These are phyloP conservation scores for Trypoxylon attenuatum DNA, from an alignment of 2,888 invertebrate genomes.

Conservation along the genomic window DNA sequence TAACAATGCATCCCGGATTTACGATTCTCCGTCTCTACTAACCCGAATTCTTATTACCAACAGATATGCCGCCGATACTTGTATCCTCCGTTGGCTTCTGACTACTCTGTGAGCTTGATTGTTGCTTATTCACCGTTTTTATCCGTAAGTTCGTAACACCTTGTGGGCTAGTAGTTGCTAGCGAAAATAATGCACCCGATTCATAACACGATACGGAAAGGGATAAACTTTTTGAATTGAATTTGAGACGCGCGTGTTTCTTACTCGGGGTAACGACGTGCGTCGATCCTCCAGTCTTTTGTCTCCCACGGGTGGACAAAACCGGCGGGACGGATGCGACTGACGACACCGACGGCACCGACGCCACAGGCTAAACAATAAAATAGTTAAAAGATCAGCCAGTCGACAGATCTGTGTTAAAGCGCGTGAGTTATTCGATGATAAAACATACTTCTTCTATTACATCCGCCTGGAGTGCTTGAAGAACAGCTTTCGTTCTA, in stretches of 20 bases:
- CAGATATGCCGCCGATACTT: conserved; percentile 83
- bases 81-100: conserved; percentile 82
- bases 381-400: no score
- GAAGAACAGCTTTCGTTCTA: conserved; percentile 61
- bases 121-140: conserved; percentile 55
- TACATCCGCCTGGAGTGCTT: conserved; percentile 61
- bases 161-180: conserved; percentile 62
- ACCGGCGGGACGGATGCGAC: conserved; percentile 12
- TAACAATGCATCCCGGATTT: not conserved
- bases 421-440: no score
- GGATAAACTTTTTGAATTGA: no score
- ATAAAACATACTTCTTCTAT: conserved; percentile 67
- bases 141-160: conserved; percentile 60
- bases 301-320: conserved; percentile 36
- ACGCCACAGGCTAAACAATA: no score
- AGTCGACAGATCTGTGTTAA: no score
- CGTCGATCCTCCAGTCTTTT: conserved; percentile 49
- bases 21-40: not conserved
- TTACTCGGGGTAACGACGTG: conserved; percentile 62
- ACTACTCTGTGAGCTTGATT: not conserved
- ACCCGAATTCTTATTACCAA: conserved; percentile 68
- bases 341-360: not conserved
- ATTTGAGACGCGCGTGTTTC: no score
- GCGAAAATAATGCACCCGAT: no score
- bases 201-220: no score